Evolutionary conservation across 2,797 vertebrate genomes (phyloP), one percentile per base, ranked within the genome.

Genomic region (Adrianichthys oophorus): DNA sequence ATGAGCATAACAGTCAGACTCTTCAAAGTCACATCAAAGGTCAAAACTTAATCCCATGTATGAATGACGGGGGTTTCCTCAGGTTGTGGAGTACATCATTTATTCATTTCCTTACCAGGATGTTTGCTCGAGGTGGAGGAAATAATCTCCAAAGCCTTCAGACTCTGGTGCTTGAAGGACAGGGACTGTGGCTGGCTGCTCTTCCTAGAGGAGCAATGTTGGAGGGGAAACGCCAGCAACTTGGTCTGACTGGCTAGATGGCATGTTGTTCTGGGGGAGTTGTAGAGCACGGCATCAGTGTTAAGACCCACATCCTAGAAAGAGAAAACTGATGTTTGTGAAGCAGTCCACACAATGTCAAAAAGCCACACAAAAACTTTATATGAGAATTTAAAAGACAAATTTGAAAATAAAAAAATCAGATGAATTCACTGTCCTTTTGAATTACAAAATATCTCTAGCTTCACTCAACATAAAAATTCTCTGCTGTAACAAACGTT

Each of bases 231-330:
- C 7, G 65, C 84, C 1, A 79, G 70, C 48, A 89, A 86, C 76
- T 77, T 79, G 29, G 68, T 76, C 67, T 85, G 82, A 40, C 62
- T 41, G 15, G 68, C 65, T 15, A 74, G 70, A 17, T 55, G 64
- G 52, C 47, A 41, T 14, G 74, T 56, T 1, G 40, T 2, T 18
- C 45, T 52, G 48, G 75, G 41, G 43, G 72, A 60, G 32, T 53
- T 49, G 50, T 16, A 63, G 56, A 68, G 50, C 54, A 83, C 77
- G 10, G 79, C 65, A 0, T 89, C 86, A 0, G 89, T 83, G 66
- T 87, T 86, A 17, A 86, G 73, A 18, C 86, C 86, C 4, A 89
- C 83, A 15, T 88, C 87, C 85, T 87, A 3, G 29, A 43, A 48
- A n/a, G 13, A 64, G 10, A 62, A 44, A n/a, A n/a, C 15, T 12